Percentiles rank a stretch among this genome's conserved stretches.
phyloP scores from a whole-genome alignment of 2,888 invertebrate genomes.

The Iselma pallidipennis region DNA sequence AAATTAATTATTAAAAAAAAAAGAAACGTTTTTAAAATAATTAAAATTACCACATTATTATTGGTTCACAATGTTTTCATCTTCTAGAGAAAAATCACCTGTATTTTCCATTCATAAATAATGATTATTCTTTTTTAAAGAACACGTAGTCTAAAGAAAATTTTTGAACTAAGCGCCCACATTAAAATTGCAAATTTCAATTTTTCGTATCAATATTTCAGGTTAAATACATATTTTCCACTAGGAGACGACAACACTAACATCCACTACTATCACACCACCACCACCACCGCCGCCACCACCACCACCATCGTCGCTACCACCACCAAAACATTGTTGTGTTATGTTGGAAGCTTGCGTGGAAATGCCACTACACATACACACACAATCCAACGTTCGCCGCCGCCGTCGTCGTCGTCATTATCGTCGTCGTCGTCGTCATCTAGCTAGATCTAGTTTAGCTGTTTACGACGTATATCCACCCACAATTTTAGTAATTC shows the following conservation, averaged over 20 bases:
- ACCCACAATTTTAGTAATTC: no score
- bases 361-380: slow-evolving; percentile 21
- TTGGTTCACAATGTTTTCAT: no score
- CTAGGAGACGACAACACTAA: neutral
- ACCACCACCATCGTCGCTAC: neutral
- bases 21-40: no score
- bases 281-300: neutral
- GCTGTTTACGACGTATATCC: neutral
- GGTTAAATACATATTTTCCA: neutral
- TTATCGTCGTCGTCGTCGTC: neutral
- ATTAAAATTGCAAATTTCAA: neutral
- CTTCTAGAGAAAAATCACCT: no score
- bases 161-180: neutral
- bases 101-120: no score
- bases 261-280: no score
- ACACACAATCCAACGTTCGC: no score
- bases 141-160: no score
- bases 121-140: no score
- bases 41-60: no score
- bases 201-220: neutral
- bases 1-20: no score
- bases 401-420: slow-evolving; percentile 2
- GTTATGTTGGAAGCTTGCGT: slow-evolving; percentile 20
- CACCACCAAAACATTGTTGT: neutral
- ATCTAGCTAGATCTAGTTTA: neutral